Percentiles rank a stretch among this genome's conserved stretches.
Evolutionary conservation across 2,797 vertebrate genomes (phyloP).

Genomic region (Coregonus suidteri): DNA sequence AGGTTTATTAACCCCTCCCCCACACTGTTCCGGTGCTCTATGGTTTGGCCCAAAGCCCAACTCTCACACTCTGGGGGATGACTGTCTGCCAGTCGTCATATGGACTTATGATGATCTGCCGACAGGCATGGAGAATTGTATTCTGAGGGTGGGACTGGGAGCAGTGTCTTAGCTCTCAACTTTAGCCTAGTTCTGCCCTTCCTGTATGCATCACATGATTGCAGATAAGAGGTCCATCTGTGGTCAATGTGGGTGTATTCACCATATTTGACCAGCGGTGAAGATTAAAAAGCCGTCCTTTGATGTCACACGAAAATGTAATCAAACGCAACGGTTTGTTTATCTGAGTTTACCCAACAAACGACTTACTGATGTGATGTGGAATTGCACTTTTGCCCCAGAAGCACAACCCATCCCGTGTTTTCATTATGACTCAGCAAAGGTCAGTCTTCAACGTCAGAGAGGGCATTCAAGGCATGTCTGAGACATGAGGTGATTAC

Average conservation of each 20-base stretch:
- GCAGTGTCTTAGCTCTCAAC: neutral
- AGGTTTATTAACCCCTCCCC: neutral
- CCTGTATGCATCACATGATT: neutral
- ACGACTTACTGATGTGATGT: conserved; percentile 22
- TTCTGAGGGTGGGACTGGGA: no score
- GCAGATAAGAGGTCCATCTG: neutral
- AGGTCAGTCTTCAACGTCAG: neutral
- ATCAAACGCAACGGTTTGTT: conserved; percentile 1
- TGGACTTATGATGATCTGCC: neutral
- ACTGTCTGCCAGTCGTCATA: neutral
- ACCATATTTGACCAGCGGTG: neutral
- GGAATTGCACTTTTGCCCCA: neutral
- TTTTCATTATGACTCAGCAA: conserved; percentile 26
- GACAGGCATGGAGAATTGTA: neutral
- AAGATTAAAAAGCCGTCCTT: neutral
- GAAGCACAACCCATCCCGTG: conserved; percentile 3
- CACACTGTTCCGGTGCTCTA: neutral
- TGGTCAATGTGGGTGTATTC: neutral
- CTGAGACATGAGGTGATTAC: neutral
- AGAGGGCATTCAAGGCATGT: neutral
- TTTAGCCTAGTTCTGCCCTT: neutral
- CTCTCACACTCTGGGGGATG: neutral
- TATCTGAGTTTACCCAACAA: conserved; percentile 24
- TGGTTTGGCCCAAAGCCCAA: neutral
- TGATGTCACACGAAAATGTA: neutral